Percentiles rank a stretch among this genome's conserved stretches.
phyloP scores from a whole-genome alignment of 2,888 invertebrate genomes.

The Dione juno region DNA sequence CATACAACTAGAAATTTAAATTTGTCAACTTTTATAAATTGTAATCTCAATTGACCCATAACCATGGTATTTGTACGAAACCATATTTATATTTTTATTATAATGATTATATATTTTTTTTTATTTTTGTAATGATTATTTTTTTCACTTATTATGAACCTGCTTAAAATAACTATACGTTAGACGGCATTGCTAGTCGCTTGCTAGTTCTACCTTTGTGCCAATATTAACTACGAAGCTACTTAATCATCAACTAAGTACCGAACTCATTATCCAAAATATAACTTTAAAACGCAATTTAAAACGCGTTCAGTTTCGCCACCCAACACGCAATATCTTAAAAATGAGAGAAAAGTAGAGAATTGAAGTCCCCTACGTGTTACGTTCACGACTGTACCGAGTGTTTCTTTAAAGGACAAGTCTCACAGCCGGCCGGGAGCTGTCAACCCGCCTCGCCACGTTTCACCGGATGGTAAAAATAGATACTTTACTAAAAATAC shows the following conservation, averaged over 20 bases:
- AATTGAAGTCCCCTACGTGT: background rate
- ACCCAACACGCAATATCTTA: background rate
- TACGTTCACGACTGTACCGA: background rate
- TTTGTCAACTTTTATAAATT: too few relatives aligned
- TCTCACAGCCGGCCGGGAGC: constrained; percentile 1
- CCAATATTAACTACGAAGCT: background rate
- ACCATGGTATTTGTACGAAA: too few relatives aligned
- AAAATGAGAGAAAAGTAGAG: background rate
- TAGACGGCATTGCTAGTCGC: too few relatives aligned
- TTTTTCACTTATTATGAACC: background rate
- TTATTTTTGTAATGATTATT: too few relatives aligned
- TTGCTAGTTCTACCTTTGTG: background rate
- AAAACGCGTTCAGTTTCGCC: background rate
- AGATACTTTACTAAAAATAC: constrained; percentile 13
- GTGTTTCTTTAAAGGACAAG: constrained; percentile 22
- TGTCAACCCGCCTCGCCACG: constrained; percentile 13
- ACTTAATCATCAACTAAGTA: background rate
- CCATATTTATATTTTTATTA: too few relatives aligned
- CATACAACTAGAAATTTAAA: too few relatives aligned
- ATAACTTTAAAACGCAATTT: too few relatives aligned
- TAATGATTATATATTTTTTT: too few relatives aligned
- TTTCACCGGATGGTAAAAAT: constrained; percentile 29
- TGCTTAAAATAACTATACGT: background rate
- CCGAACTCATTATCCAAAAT: background rate
- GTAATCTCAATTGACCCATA: too few relatives aligned